phyloP scores from a whole-genome alignment of 2,113 vertebrate species.

The Trochalopteron elliotii region DNA sequence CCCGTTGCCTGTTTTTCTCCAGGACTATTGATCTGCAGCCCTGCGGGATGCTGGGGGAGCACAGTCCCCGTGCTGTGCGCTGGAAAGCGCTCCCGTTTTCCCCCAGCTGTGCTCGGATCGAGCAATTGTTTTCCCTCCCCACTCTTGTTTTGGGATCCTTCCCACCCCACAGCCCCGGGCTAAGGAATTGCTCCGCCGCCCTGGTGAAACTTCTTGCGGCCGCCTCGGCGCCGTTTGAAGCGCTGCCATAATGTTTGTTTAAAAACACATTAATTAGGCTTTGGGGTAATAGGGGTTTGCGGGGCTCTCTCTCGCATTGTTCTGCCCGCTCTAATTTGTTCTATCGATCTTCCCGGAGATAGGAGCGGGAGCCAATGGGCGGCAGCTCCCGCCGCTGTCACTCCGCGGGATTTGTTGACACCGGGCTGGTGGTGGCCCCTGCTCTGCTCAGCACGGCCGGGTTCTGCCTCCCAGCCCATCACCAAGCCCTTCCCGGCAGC shows the following conservation, averaged over 20 bases:
- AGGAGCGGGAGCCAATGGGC: background rate
- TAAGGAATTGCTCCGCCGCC: background rate
- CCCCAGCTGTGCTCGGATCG: background rate
- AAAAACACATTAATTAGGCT: slow-evolving; percentile 46
- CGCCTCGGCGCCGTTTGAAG: background rate
- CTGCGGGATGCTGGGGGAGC: background rate
- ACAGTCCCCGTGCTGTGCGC: background rate
- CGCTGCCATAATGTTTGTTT: slow-evolving; percentile 18
- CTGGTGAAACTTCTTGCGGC: background rate
- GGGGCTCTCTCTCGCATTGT: background rate
- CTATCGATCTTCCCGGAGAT: slow-evolving; percentile 32
- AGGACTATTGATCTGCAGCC: slow-evolving; percentile 13
- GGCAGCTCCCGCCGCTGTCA: background rate
- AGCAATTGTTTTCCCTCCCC: background rate
- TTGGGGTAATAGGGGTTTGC: slow-evolving; percentile 31
- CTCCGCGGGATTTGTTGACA: background rate
- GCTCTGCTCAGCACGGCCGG: background rate
- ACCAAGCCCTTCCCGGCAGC: background rate
- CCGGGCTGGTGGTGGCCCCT: background rate
- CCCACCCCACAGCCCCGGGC: background rate
- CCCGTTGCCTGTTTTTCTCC: background rate
- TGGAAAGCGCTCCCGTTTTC: background rate
- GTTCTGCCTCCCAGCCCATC: background rate
- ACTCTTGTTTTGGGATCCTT: background rate
- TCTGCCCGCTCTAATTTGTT: slow-evolving; percentile 31